Conservation (phyloP, 2,888 invertebrate species). For the Phortica magna region DNA sequence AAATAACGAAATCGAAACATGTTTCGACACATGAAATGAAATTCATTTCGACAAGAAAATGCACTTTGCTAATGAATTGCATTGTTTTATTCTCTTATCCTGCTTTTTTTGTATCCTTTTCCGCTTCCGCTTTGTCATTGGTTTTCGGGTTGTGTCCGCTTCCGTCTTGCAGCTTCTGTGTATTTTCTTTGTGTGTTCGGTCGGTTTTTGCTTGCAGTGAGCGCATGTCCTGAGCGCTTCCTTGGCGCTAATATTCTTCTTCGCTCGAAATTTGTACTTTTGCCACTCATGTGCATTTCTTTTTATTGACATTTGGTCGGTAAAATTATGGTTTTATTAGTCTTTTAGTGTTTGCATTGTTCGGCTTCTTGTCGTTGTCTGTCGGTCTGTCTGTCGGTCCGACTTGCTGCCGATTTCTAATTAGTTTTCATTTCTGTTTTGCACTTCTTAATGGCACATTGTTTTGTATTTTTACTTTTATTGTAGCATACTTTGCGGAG, state of each 20-base stretch:
- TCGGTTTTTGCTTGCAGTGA: background rate
- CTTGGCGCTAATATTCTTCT: background rate
- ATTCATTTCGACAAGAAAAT: slow-evolving; percentile 58
- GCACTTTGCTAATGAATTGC: slow-evolving; percentile 69
- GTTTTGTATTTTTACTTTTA: too few species aligned
- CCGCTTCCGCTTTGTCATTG: background rate
- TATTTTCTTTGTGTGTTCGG: background rate
- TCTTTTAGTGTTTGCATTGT: slow-evolving; percentile 8
- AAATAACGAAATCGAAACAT: background rate
- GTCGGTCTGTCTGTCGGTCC: background rate
- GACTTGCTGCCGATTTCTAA: background rate
- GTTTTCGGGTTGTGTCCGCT: background rate
- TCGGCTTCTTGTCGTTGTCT: background rate
- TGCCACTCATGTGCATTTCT: background rate
- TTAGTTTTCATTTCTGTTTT: background rate
- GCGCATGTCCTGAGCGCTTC: background rate
- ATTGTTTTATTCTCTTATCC: slow-evolving; percentile 47
- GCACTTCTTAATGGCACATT: background rate
- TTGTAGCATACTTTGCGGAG: too few species aligned
- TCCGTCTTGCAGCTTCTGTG: background rate
- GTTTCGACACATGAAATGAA: slow-evolving; percentile 18
- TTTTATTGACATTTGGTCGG: slow-evolving; percentile 10
- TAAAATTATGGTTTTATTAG: slow-evolving; percentile 20
- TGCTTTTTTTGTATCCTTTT: background rate
- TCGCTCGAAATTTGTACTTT: background rate